Percentiles rank a stretch among this genome's conserved stretches.
These are phyloP conservation scores for Sialis fuliginosa DNA, from an alignment of 2,888 invertebrate species.

Conservation along the genomic window DNA sequence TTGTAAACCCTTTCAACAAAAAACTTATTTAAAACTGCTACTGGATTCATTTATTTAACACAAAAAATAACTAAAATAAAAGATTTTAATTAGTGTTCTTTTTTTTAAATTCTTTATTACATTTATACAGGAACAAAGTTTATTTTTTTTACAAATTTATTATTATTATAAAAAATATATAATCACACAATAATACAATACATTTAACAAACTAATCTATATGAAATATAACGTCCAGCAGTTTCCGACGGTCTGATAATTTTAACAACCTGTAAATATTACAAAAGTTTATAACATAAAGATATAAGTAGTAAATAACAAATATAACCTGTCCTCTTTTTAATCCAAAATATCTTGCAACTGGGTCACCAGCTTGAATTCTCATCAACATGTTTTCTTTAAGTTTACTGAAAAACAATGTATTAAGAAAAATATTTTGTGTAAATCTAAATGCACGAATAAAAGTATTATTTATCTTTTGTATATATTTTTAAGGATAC, in stretches of 20 bases:
- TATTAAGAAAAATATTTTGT: not conserved
- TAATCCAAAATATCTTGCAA: constrained; percentile 94
- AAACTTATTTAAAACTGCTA: no score
- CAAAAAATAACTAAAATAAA: no score
- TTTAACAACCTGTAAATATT: constrained; percentile 67
- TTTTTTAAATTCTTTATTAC: not conserved
- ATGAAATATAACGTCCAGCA: constrained; percentile 95
- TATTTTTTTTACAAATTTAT: not conserved
- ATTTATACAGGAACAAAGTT: not conserved
- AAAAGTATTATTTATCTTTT: not conserved
- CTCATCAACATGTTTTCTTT: constrained; percentile 98
- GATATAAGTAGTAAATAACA: not conserved
- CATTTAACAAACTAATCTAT: constrained; percentile 71
- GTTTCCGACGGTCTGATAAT: constrained; percentile 97
- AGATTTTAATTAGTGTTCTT: no score
- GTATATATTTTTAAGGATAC: constrained; percentile 22
- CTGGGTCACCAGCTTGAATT: constrained; percentile 97
- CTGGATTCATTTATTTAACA: no score
- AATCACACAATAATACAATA: not conserved
- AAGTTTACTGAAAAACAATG: constrained; percentile 47
- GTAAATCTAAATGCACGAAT: not conserved
- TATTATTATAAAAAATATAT: not conserved
- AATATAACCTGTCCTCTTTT: constrained; percentile 79
- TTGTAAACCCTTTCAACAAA: no score
- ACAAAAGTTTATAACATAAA: not conserved